These are phyloP conservation scores for Heptranchias perlo DNA, from an alignment of 2,113 vertebrate species.

Conservation along the genomic window DNA sequence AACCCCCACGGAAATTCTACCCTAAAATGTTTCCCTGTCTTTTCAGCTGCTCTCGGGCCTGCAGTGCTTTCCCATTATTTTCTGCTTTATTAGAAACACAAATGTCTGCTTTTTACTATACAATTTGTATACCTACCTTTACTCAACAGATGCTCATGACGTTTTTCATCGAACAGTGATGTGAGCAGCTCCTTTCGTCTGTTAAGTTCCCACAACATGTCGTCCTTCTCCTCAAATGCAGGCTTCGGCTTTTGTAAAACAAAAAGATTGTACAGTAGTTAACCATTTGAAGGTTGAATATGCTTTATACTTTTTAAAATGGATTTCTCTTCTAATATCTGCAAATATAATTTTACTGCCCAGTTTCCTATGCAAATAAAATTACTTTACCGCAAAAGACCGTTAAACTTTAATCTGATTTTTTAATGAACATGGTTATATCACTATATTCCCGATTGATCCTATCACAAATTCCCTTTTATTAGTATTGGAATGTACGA, in stretches of 20 bases:
- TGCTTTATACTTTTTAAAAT: background rate
- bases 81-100: background rate
- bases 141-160: constrained; percentile 80
- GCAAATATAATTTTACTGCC: background rate
- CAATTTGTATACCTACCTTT: constrained; percentile 64
- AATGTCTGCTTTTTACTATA: background rate
- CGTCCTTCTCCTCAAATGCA: constrained; percentile 80
- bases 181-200: constrained; percentile 75
- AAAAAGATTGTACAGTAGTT: constrained; percentile 17
- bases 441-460: background rate
- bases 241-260: constrained; percentile 55
- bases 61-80: background rate
- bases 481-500: background rate
- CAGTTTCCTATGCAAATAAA: background rate
- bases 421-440: background rate
- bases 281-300: background rate
- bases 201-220: constrained; percentile 68
- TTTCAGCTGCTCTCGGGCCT: too few relatives aligned
- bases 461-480: background rate
- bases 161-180: constrained; percentile 86
- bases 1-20: background rate
- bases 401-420: background rate
- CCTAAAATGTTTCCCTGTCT: background rate
- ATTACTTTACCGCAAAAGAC: background rate
- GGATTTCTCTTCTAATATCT: background rate